phyloP scores from a whole-genome alignment of 2,797 vertebrate genomes.

The Rhinatrema bivittatum region DNA sequence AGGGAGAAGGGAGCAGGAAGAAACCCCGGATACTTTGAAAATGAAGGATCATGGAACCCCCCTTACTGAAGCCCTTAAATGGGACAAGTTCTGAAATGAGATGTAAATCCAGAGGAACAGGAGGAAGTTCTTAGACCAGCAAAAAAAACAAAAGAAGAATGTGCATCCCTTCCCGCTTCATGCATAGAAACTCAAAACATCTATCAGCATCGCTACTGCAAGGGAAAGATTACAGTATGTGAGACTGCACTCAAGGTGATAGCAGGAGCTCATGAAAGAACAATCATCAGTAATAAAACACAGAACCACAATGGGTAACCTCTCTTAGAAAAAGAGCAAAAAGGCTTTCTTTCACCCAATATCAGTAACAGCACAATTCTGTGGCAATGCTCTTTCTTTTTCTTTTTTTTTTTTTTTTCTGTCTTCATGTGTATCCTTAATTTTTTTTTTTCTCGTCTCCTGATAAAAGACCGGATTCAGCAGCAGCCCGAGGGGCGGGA shows the following conservation, averaged over 20 bases:
- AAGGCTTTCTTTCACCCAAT: not conserved
- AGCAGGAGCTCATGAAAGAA: not conserved
- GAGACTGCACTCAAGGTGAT: not conserved
- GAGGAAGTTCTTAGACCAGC: not conserved
- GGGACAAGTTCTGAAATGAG: not conserved
- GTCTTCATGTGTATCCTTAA: constrained; percentile 12
- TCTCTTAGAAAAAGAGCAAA: constrained; percentile 1
- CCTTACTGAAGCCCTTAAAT: no score
- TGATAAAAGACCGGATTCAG: constrained; percentile 36
- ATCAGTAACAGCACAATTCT: not conserved
- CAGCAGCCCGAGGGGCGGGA: constrained; percentile 25
- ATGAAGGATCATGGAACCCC: no score
- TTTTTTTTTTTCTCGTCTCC: constrained; percentile 4
- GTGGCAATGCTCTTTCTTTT: constrained; percentile 4
- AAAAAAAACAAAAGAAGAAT: no score
- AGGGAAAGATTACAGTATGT: not conserved
- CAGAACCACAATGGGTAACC: not conserved
- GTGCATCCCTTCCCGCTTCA: rapidly evolving
- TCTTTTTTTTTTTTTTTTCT: constrained; percentile 11
- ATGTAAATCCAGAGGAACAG: rapidly evolving
- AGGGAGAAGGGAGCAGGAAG: not conserved
- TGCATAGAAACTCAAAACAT: rapidly evolving
- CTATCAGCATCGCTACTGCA: not conserved
- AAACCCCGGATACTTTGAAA: no score
- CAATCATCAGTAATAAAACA: not conserved